phyloP scores from a whole-genome alignment of 2,888 invertebrate genomes.

The Anarsia innoxiella region DNA sequence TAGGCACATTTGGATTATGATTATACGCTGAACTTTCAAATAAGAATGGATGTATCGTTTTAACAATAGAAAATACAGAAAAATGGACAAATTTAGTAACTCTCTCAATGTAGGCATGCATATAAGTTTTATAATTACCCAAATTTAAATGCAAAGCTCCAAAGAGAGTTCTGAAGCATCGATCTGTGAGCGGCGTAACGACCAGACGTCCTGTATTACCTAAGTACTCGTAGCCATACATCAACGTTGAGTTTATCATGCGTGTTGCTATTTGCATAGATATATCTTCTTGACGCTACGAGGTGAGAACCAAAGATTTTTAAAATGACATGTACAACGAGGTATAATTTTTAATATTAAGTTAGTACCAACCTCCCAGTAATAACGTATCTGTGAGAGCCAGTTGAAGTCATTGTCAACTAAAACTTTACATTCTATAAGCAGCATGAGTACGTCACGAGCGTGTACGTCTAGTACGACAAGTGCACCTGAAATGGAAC shows the following conservation, averaged over 20 bases:
- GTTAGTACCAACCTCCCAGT: slow-evolving; percentile 92
- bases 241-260: slow-evolving; percentile 92
- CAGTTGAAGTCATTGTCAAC: slow-evolving; percentile 91
- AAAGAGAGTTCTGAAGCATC: slow-evolving; percentile 93
- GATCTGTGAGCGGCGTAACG: slow-evolving; percentile 94
- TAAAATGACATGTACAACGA: too few species aligned
- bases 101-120: too few species aligned
- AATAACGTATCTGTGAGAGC: slow-evolving; percentile 86
- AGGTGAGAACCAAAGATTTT: too few species aligned
- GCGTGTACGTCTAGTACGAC: slow-evolving; percentile 96
- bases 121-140: too few species aligned
- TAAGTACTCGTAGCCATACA: slow-evolving; percentile 96
- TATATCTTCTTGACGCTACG: too few species aligned
- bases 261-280: slow-evolving; percentile 79
- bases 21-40: too few species aligned
- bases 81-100: too few species aligned
- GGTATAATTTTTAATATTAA: too few species aligned
- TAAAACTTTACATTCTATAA: slow-evolving; percentile 78
- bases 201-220: slow-evolving; percentile 92
- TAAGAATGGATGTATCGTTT: too few species aligned
- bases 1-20: too few species aligned
- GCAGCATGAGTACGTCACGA: slow-evolving; percentile 85
- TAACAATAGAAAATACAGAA: too few species aligned
- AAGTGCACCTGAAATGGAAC: slow-evolving; percentile 87
- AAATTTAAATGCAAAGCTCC: slow-evolving; percentile 93